Conservation (phyloP, 2,797 vertebrate genomes). For the Geotrypetes seraphini region DNA sequence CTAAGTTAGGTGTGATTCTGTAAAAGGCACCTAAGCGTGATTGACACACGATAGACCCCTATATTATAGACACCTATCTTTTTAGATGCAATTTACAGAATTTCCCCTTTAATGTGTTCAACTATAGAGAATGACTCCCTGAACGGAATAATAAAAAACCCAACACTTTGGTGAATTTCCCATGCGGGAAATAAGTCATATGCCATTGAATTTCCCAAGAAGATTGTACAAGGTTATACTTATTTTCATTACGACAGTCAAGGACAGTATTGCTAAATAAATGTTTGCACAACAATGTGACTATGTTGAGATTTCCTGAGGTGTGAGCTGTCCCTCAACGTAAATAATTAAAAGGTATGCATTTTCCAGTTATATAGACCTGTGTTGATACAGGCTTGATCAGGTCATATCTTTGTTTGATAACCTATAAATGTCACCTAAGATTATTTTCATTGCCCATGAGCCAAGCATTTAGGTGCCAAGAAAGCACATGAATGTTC, state of each 20-base stretch:
- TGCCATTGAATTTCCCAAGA: conserved; percentile 30
- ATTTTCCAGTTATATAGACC: conserved; percentile 37
- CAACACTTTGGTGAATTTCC: conserved; percentile 17
- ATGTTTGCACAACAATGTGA: conserved; percentile 73
- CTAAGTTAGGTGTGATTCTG: too few relatives aligned
- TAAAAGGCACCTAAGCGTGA: too few relatives aligned
- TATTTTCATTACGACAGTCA: conserved; percentile 51
- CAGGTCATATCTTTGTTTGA: conserved; percentile 54
- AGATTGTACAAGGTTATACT: conserved; percentile 34
- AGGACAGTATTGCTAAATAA: conserved; percentile 65
- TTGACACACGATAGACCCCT: too few relatives aligned
- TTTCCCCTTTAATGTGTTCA: too few relatives aligned
- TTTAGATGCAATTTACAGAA: too few relatives aligned
- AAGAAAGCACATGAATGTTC: too few relatives aligned
- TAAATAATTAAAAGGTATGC: conserved; percentile 75
- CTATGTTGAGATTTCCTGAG: conserved; percentile 54
- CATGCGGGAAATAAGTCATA: conserved; percentile 29
- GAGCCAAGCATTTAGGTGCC: conserved; percentile 54
- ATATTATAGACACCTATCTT: too few relatives aligned
- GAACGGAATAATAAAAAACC: conserved; percentile 55
- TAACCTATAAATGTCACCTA: conserved; percentile 67
- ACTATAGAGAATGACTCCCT: too few relatives aligned
- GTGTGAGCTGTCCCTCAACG: conserved; percentile 39
- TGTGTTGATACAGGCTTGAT: conserved; percentile 56
- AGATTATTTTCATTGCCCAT: conserved; percentile 57